Conservation (phyloP, 2,113 vertebrate species). For the Myotis yumanensis region DNA sequence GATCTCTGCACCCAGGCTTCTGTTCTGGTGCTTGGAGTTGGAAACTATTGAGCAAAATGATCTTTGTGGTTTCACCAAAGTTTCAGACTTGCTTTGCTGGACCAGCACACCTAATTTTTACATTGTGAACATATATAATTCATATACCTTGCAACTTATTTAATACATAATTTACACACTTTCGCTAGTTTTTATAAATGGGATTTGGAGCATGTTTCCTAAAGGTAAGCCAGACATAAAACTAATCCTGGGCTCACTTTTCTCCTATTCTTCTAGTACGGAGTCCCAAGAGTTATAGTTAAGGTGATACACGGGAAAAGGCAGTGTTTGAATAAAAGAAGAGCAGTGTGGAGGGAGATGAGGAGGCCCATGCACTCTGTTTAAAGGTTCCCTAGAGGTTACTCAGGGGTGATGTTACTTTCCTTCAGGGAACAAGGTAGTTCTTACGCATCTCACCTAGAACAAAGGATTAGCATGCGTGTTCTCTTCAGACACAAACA, state of each 20-base stretch:
- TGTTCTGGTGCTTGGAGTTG: background rate
- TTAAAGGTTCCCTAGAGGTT: background rate
- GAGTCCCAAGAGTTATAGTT: background rate
- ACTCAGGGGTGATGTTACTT: constrained; percentile 20
- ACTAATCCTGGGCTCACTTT: constrained; percentile 24
- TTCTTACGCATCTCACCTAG: background rate
- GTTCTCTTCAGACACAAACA: background rate
- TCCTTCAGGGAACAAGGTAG: background rate
- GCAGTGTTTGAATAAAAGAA: background rate
- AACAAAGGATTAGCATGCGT: background rate
- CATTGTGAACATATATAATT: constrained; percentile 71
- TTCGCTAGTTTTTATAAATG: constrained; percentile 71
- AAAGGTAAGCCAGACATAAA: constrained; percentile 57
- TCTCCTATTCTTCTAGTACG: background rate
- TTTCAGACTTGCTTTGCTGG: constrained; percentile 59
- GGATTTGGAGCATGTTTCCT: constrained; percentile 55
- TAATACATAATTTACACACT: constrained; percentile 72
- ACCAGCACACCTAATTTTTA: constrained; percentile 51
- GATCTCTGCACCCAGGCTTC: background rate
- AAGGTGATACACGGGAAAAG: background rate
- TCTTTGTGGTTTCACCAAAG: constrained; percentile 25
- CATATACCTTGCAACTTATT: constrained; percentile 65
- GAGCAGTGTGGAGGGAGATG: background rate
- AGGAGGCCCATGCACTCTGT: background rate
- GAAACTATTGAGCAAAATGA: constrained; percentile 40